Conservation (phyloP, 2,797 vertebrate species). For the Urophycis tenuis region DNA sequence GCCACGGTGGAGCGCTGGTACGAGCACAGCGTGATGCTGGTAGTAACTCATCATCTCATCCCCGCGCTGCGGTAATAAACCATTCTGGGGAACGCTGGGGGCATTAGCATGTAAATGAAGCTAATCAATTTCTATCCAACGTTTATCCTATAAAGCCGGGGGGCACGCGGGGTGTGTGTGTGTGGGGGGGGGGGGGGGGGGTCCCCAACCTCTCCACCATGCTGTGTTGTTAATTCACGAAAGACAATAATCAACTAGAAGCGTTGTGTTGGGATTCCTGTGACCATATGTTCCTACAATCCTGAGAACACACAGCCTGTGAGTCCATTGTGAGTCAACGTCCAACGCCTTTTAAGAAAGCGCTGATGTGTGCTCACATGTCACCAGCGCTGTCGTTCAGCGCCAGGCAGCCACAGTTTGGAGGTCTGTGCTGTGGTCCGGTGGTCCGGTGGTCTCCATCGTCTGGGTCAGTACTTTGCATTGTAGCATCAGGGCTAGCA, state of each 20-base stretch:
- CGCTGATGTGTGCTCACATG: slow-evolving; percentile 4
- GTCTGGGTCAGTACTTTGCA: neutral
- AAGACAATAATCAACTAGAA: slow-evolving; percentile 8
- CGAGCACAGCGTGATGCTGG: slow-evolving; percentile 4
- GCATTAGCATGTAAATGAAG: neutral
- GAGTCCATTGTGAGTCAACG: neutral
- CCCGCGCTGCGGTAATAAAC: slow-evolving; percentile 27
- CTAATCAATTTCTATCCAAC: neutral
- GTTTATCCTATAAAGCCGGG: slow-evolving; percentile 12
- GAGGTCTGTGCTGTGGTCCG: neutral
- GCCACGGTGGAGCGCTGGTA: slow-evolving; percentile 7
- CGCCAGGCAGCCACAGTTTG: neutral
- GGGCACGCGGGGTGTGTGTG: too few species aligned
- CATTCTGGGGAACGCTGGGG: slow-evolving; percentile 22
- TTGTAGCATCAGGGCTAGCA: neutral
- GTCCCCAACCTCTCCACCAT: neutral
- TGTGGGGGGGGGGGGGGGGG: slow-evolving; percentile 5
- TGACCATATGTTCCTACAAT: neutral
- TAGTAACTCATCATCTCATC: too few species aligned
- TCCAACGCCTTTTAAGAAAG: neutral
- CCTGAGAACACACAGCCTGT: slow-evolving; percentile 10
- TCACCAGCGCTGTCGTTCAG: neutral
- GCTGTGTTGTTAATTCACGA: neutral
- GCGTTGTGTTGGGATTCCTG: neutral
- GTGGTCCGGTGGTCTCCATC: neutral